A percentile compares a stretch with the other conserved stretches of the same genome.
These are phyloP conservation scores for Falcaria lacertinaria DNA, from an alignment of 2,888 invertebrate species.

Conservation along the genomic window DNA sequence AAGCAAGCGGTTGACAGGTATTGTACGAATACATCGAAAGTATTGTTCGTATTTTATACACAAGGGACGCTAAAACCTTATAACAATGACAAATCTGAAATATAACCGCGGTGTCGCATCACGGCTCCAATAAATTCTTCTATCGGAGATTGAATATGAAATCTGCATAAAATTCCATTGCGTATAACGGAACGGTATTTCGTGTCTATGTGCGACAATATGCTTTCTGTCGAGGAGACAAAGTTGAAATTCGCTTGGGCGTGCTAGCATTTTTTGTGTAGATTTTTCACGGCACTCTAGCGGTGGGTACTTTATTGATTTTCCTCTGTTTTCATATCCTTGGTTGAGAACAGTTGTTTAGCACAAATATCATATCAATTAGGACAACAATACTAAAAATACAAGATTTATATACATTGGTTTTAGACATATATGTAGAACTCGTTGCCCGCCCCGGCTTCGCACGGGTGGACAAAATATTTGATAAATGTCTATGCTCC, in stretches of 20 bases:
- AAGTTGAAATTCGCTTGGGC: neutral
- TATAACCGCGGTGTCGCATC: constrained; percentile 20
- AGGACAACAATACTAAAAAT: too few species aligned
- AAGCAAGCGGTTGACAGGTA: too few species aligned
- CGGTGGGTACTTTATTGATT: constrained; percentile 25
- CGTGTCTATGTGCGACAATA: constrained; percentile 3
- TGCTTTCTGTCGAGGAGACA: neutral
- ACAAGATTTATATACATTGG: too few species aligned
- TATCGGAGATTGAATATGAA: constrained; percentile 60
- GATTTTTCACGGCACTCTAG: constrained; percentile 11
- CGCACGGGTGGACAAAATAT: too few species aligned
- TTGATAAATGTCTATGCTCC: too few species aligned
- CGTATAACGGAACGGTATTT: constrained; percentile 13
- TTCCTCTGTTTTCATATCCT: constrained; percentile 18
- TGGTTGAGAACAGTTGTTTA: too few species aligned
- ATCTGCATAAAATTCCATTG: constrained; percentile 46
- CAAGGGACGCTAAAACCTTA: neutral
- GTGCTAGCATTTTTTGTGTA: constrained; percentile 1
- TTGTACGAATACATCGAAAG: neutral
- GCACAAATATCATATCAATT: too few species aligned
- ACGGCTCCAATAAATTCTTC: constrained; percentile 39
- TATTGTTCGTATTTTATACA: neutral
- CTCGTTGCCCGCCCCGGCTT: too few species aligned
- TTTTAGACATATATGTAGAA: too few species aligned
- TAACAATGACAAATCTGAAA: constrained; percentile 20